Conservation (phyloP, 2,888 invertebrate genomes). For the Pristionchus japonicus region DNA sequence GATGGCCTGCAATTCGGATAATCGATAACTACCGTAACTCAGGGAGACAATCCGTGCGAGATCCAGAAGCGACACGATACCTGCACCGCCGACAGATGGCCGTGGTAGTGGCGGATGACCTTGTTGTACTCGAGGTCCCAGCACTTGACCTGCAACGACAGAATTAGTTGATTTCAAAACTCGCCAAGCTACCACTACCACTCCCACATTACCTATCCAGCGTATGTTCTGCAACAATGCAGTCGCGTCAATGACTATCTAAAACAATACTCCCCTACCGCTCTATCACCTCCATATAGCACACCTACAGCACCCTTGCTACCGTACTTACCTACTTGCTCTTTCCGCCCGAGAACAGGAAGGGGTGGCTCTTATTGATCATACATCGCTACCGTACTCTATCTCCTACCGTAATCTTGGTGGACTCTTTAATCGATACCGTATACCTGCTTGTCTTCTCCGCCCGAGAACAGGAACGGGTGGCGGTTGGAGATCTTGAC, state of each 20-base stretch:
- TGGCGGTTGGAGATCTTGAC: slow-evolving; percentile 93
- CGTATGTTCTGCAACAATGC: too few species aligned
- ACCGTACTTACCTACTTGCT: background rate
- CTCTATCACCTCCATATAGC: too few species aligned
- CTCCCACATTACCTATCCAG: too few species aligned
- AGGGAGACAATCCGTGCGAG: background rate
- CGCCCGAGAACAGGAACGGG: slow-evolving; percentile 98
- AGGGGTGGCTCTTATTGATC: too few species aligned
- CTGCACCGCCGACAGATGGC: slow-evolving; percentile 92
- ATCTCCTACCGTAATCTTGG: background rate
- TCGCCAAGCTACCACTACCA: too few species aligned
- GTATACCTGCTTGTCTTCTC: slow-evolving; percentile 94
- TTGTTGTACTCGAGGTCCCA: slow-evolving; percentile 99
- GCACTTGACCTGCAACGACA: slow-evolving; percentile 86
- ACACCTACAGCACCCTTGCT: background rate
- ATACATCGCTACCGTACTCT: background rate
- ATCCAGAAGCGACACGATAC: slow-evolving; percentile 75
- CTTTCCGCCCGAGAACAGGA: too few species aligned
- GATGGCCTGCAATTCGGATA: slow-evolving; percentile 81
- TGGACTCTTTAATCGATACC: too few species aligned
- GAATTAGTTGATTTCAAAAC: too few species aligned
- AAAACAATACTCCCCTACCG: too few species aligned
- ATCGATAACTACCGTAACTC: background rate
- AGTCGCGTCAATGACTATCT: too few species aligned
- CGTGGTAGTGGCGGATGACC: slow-evolving; percentile 92